These are phyloP conservation scores for Antheraea mylitta DNA, from an alignment of 1,140 invertebrate species.

Conservation along the genomic window DNA sequence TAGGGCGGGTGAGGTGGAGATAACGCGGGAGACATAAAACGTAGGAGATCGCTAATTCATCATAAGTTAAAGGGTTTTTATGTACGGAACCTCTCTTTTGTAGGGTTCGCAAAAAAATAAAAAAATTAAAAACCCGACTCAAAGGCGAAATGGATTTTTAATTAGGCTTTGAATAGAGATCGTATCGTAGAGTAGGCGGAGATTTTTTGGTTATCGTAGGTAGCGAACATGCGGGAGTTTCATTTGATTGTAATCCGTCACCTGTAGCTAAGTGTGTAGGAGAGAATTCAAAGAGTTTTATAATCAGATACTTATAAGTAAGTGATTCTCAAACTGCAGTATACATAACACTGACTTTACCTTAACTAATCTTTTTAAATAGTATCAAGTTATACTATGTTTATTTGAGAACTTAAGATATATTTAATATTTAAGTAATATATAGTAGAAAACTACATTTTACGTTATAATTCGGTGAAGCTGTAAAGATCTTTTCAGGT, in stretches of 20 bases:
- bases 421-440: too few relatives aligned
- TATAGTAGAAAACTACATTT: too few relatives aligned
- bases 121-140: conserved; percentile 42
- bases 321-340: neutral
- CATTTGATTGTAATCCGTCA: neutral
- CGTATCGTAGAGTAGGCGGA: neutral
- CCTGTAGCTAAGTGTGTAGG: neutral
- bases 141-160: conserved; percentile 47
- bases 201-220: neutral
- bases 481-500: too few relatives aligned
- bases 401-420: neutral
- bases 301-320: neutral
- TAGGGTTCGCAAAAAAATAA: conserved; percentile 58
- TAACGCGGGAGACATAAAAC: conserved; percentile 74
- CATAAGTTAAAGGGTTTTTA: conserved; percentile 79
- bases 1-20: conserved; percentile 37
- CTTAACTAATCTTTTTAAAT: too few relatives aligned
- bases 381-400: neutral
- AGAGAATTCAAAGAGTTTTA: neutral
- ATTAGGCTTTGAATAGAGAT: neutral
- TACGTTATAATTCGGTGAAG: too few relatives aligned
- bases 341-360: too few relatives aligned
- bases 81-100: conserved; percentile 60
- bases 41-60: conserved; percentile 78
- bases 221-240: neutral